phyloP scores from a whole-genome alignment of 2,113 vertebrate species.

The Drymodes brunneopygia region DNA sequence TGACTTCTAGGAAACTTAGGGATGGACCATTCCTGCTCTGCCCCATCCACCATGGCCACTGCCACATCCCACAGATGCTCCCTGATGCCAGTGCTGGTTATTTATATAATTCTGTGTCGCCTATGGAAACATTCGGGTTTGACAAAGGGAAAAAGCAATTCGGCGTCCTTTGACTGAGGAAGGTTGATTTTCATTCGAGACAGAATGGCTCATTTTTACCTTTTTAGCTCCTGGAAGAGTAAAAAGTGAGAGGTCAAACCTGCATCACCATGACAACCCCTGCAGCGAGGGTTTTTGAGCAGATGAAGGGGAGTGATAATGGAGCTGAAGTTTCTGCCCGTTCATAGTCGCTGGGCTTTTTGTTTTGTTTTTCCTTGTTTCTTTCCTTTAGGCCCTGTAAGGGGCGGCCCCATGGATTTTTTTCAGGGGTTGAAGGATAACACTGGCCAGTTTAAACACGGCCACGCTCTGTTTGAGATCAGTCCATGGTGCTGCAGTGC shows the following conservation, averaged over 20 bases:
- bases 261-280: constrained; percentile 77
- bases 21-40: not conserved
- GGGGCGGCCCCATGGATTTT: not conserved
- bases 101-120: not conserved
- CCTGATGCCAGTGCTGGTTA: not conserved
- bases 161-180: constrained; percentile 50
- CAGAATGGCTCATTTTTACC: constrained; percentile 74
- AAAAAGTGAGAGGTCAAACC: constrained; percentile 79
- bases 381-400: not conserved
- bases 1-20: not conserved
- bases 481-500: not conserved
- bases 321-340: constrained; percentile 58
- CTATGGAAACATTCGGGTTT: constrained; percentile 51
- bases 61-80: not conserved
- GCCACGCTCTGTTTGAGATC: not conserved
- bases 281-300: constrained; percentile 55
- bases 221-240: constrained; percentile 75
- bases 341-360: not conserved
- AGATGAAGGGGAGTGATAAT: constrained; percentile 70
- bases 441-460: not conserved
- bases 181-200: constrained; percentile 73
- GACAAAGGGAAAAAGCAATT: constrained; percentile 64
- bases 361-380: not conserved
- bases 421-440: not conserved
- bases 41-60: not conserved